A percentile compares a stretch with the other conserved stretches of the same genome.
Evolutionary conservation across 2,797 vertebrate genomes (phyloP).

Genomic region (Acrossocheilus fasciatus): DNA sequence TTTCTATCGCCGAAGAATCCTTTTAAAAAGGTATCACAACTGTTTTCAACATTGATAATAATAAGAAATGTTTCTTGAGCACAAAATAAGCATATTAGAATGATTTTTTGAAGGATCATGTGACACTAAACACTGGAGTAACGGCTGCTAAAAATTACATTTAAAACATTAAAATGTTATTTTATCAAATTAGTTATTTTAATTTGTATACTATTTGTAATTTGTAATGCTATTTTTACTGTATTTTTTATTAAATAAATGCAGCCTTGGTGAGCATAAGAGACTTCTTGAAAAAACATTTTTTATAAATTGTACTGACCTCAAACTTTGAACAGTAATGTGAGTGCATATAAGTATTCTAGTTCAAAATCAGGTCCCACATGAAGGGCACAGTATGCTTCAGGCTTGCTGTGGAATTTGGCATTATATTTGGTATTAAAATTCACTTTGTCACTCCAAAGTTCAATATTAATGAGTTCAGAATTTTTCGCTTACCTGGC

Average conservation of each 20-base stretch:
- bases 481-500: slow-evolving; percentile 8
- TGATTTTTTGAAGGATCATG: too few species aligned
- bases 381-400: slow-evolving; percentile 1
- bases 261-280: neutral
- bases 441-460: slow-evolving; percentile 11
- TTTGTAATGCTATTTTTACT: neutral
- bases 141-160: neutral
- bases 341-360: neutral
- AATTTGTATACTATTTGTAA: neutral
- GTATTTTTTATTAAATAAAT: neutral
- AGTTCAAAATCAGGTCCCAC: neutral
- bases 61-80: neutral
- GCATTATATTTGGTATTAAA: slow-evolving; percentile 26
- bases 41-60: neutral
- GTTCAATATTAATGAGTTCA: slow-evolving; percentile 35
- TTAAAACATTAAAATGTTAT: neutral
- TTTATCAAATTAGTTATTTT: neutral
- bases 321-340: neutral
- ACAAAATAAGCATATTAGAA: too few species aligned
- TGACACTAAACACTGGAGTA: too few species aligned
- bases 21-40: neutral
- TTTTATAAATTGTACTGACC: neutral
- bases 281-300: neutral
- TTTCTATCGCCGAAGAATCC: neutral
- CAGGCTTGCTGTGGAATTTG: slow-evolving; percentile 4